Base-by-base conservation (phyloP, 1,140 invertebrate species). In the Listronotus bonariensis region DNA sequence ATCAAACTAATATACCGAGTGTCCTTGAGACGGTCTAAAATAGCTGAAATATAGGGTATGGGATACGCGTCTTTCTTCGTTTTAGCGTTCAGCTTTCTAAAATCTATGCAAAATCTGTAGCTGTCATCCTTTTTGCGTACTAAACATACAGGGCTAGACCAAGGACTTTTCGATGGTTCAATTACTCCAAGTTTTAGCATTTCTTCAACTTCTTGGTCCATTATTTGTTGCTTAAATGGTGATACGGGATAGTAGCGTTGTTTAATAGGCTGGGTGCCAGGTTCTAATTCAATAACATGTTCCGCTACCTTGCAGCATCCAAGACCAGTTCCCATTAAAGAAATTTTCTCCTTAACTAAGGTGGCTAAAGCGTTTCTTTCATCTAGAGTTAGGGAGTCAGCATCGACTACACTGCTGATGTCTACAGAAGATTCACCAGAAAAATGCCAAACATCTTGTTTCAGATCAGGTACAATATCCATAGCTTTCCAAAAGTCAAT, bases 401-500 rank as follows among this genome's bases (percentile, higher is more conserved):
- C 15, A 49, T 15, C 26, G 1, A 26, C 26, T 12, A 43, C 43
- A 57, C 38, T 31, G 14, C 10, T 65, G 65, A 32, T 64, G 18
- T 26, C 42, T 54, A 8, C 20, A 63, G 36, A 55, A 53, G 9
- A 71, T 26, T 67, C 26, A 11, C 51, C 20, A 36, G 55, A 58
- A 68, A 68, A 54, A 41, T 64, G 17, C 36, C 58, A 62, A n/a
- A 64, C 60, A 68, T 60, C 51, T n/a, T 56, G 54, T 18, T 59
- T 41, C 15, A 71, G 32, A 46, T 71, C 66, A 10, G 63, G 68
- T n/a, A 70, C 48, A 14, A 72, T 48, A 26, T 40, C 46, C 67
- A 72, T 69, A 17, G 14, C n/a, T 36, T 55, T 56, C 62, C 67
- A 71, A 66, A 68, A 71, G 57, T 71, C 69, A 18, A 51, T 34